phyloP scores from a whole-genome alignment of 2,113 vertebrate species.

The Poeciliopsis turrubarensis region DNA sequence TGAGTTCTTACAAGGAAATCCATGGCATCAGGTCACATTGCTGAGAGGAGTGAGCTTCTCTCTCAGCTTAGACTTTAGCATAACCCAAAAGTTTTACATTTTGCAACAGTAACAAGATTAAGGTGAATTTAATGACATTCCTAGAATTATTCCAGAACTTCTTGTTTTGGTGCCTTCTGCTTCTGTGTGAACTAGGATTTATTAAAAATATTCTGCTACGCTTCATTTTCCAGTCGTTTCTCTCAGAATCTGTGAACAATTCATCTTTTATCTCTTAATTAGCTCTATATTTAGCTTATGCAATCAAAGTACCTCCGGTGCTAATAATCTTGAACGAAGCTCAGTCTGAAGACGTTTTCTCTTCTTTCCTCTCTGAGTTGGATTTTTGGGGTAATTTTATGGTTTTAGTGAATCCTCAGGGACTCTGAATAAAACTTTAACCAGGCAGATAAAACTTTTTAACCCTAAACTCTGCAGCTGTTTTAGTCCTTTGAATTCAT shows the following conservation, averaged over 20 bases:
- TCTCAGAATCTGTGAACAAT: neutral
- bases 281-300: neutral
- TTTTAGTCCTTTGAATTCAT: conserved; percentile 45
- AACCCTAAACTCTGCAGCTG: conserved; percentile 57
- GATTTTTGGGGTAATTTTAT: conserved; percentile 28
- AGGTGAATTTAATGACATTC: neutral
- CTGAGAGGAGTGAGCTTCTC: neutral
- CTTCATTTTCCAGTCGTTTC: neutral
- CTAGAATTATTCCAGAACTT: neutral
- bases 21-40: too few species aligned
- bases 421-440: conserved; percentile 72
- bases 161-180: neutral
- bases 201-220: neutral
- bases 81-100: too few species aligned
- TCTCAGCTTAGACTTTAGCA: neutral
- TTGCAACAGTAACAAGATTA: neutral
- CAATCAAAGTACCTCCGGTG: neutral
- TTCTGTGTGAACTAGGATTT: neutral
- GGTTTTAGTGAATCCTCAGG: conserved; percentile 23
- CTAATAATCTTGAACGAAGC: neutral
- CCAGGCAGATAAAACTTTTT: conserved; percentile 62
- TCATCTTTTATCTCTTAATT: neutral
- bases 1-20: neutral
- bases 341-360: neutral
- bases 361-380: neutral